Percentiles rank a stretch among this genome's conserved stretches.
These are phyloP conservation scores for Drosophila longiperda DNA, from an alignment of 2,888 invertebrate species.

Conservation along the genomic window DNA sequence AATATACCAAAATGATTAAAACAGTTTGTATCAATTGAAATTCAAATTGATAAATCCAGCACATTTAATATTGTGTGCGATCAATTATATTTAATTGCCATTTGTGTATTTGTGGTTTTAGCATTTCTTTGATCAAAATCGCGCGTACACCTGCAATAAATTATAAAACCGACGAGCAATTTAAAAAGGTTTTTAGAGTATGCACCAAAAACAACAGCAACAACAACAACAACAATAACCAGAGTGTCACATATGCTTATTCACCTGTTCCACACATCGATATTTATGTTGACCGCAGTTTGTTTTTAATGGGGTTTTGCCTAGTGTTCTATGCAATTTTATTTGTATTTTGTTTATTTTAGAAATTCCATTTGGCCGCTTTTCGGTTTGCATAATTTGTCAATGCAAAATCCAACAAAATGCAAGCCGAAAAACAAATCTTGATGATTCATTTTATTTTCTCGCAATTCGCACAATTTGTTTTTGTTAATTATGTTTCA, in stretches of 20 bases:
- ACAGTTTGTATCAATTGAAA: not conserved
- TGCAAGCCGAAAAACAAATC: constrained; percentile 47
- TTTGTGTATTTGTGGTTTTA: constrained; percentile 60
- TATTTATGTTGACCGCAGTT: constrained; percentile 78
- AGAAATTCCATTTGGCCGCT: constrained; percentile 31
- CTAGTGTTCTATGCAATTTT: constrained; percentile 29
- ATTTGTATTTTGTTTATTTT: constrained; percentile 36
- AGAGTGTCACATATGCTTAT: constrained; percentile 40
- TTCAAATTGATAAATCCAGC: constrained; percentile 26
- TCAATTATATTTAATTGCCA: constrained; percentile 48
- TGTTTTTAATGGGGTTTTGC: constrained; percentile 74
- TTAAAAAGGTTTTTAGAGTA: constrained; percentile 62
- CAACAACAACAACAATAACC: constrained; percentile 6
- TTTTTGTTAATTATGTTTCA: constrained; percentile 70
- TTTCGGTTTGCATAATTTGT: constrained; percentile 60
- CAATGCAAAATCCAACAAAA: constrained; percentile 43
- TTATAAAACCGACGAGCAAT: constrained; percentile 59
- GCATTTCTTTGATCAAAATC: constrained; percentile 45
- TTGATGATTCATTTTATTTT: constrained; percentile 48
- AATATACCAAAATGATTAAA: not conserved
- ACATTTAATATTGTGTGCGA: constrained; percentile 40
- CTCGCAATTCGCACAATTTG: constrained; percentile 36
- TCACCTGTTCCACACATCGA: constrained; percentile 45
- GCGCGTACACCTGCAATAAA: constrained; percentile 63
- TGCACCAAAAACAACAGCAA: constrained; percentile 1